Evolutionary conservation across 2,113 vertebrate species (phyloP), one percentile per base, ranked within the genome.

Genomic region (Electrona antarctica): DNA sequence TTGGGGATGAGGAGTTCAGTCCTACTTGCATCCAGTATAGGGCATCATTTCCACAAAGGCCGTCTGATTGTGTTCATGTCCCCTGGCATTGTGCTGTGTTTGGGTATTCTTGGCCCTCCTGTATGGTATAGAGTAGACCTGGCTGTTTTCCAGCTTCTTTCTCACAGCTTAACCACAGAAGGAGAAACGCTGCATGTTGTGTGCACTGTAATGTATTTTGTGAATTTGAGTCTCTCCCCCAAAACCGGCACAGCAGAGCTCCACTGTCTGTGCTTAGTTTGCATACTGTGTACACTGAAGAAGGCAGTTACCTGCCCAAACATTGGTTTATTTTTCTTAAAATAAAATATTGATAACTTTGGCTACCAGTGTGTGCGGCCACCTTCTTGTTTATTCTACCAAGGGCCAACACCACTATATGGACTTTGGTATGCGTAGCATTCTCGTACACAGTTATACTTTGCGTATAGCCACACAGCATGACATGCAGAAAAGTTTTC

Each of bases 131-230:
- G 82, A 79, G 71, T 80, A 75, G 82, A 79, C 78, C 79, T 84
- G 72, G 76, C 78, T 5, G 67, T 84, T 86, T 83, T 82, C 80
- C 83, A 81, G 78, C 60, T 55, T 78, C 50, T 49, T 56, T 75
- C 82, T 81, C 81, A 90, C 68, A 80, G 33, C 77, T 70, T n/a
- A 82, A 77, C 81, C 70, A 69, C 73, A 77, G 67, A 67, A 41
- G 9, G 64, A 64, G 75, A 69, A 50, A 74, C 77, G 76, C 52
- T 77, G 73, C 66, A 79, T 80, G 77, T 79, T 82, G 52, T 64
- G 33, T 41, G 74, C 12, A 7, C 33, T 79, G 73, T 70, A 67
- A 64, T 41, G 33, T 66, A 58, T 69, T 74, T 29, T 73, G 47
- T 73, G 66, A 54, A 52, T 41, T 79, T 79, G 65, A 72, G 66